phyloP scores from a whole-genome alignment of 1,140 invertebrate species.

The Drosophila chauvacae region DNA sequence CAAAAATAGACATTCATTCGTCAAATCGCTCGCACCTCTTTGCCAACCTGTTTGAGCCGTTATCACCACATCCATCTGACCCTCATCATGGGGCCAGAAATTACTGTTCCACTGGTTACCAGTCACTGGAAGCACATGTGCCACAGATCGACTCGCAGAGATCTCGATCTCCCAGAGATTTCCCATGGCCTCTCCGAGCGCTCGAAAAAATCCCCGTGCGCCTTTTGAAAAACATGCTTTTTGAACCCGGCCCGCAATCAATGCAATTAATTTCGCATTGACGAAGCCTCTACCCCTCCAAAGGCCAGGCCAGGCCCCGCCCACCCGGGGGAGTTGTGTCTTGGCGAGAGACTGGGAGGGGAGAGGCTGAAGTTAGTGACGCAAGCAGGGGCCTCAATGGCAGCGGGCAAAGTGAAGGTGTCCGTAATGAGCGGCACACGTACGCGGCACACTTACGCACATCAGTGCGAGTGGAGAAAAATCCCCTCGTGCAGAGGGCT shows the following conservation, averaged over 20 bases:
- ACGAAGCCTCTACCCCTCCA: background rate
- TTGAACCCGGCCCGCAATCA: constrained; percentile 34
- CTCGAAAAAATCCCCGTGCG: constrained; percentile 36
- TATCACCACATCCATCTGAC: constrained; percentile 3
- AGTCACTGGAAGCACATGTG: background rate
- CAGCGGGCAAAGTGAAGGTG: constrained; percentile 26
- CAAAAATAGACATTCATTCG: background rate
- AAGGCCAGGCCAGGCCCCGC: constrained; percentile 12
- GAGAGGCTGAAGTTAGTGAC: constrained; percentile 17
- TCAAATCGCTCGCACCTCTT: background rate
- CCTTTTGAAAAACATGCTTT: constrained; percentile 26
- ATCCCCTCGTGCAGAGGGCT: constrained; percentile 16
- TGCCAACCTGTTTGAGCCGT: constrained; percentile 3
- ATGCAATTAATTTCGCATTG: constrained; percentile 58
- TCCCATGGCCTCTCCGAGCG: constrained; percentile 33
- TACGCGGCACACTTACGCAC: constrained; percentile 15
- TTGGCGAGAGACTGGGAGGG: no score
- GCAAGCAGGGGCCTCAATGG: constrained; percentile 23
- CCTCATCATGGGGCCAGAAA: background rate
- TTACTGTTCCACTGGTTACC: background rate
- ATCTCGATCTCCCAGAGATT: constrained; percentile 12
- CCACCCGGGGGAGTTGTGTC: background rate
- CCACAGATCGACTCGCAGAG: background rate
- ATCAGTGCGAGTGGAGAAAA: constrained; percentile 17
- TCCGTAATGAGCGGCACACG: constrained; percentile 38